Conservation (phyloP, 2,113 vertebrate species). For the Halcyon senegalensis region DNA sequence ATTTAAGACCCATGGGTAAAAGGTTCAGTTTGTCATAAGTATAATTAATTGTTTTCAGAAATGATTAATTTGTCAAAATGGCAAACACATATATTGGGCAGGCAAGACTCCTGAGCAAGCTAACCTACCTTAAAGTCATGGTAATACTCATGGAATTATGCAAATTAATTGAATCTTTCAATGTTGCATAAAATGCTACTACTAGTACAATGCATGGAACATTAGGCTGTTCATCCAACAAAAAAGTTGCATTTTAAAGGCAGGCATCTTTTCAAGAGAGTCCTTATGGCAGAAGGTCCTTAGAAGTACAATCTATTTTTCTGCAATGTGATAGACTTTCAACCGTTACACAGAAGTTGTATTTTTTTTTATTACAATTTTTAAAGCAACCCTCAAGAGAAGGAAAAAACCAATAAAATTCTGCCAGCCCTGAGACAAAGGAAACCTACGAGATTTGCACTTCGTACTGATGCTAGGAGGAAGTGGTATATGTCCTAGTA, state of each 20-base stretch:
- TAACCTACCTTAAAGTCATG: constrained; percentile 93
- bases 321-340: constrained; percentile 73
- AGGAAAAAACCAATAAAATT: constrained; percentile 30
- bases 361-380: constrained; percentile 69
- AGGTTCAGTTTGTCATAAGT: constrained; percentile 97
- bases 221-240: constrained; percentile 99
- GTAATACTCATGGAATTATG: constrained; percentile 97
- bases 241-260: constrained; percentile 85
- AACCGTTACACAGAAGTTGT: constrained; percentile 72
- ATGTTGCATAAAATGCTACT: constrained; percentile 99
- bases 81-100: constrained; percentile 82
- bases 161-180: constrained; percentile 99
- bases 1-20: constrained; percentile 87
- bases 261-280: constrained; percentile 86
- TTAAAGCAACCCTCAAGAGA: constrained; percentile 67
- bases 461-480: constrained; percentile 9
- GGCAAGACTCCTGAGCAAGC: constrained; percentile 83
- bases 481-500: constrained; percentile 53
- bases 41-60: constrained; percentile 98
- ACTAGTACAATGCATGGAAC: constrained; percentile 97
- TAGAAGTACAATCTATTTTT: constrained; percentile 85
- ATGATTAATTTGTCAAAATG: constrained; percentile 96
- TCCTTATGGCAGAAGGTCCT: constrained; percentile 83
- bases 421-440: constrained; percentile 45
- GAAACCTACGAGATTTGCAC: constrained; percentile 11